These are phyloP conservation scores for Criorhina ranunculi DNA, from an alignment of 2,888 invertebrate genomes.

Conservation along the genomic window DNA sequence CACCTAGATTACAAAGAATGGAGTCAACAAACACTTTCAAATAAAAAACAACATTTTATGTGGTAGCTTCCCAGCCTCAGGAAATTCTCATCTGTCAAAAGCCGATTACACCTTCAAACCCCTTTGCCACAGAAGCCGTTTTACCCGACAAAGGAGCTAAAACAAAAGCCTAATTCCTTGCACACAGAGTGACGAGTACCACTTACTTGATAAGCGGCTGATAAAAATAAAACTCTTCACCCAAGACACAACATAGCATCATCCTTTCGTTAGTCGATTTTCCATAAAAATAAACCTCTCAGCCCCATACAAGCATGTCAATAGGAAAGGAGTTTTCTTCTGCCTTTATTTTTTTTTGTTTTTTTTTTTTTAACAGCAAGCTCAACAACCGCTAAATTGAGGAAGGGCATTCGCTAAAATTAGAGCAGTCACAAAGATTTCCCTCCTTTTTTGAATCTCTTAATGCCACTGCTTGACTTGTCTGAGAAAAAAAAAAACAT, in stretches of 20 bases:
- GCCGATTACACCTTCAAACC: constrained; percentile 68
- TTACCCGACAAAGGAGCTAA: constrained; percentile 29
- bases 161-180: constrained; percentile 66
- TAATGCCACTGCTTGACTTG: constrained; percentile 9
- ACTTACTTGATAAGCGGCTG: constrained; percentile 37
- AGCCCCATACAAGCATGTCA: constrained; percentile 27
- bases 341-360: background rate
- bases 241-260: constrained; percentile 31
- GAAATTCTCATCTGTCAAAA: constrained; percentile 56
- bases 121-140: constrained; percentile 1
- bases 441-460: background rate
- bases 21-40: constrained; percentile 32
- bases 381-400: constrained; percentile 48
- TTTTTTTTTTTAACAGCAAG: constrained; percentile 5
- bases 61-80: constrained; percentile 4
- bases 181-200: constrained; percentile 49
- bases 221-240: constrained; percentile 57
- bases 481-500: background rate
- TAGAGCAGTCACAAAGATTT: constrained; percentile 57
- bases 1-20: background rate
- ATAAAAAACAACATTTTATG: constrained; percentile 33
- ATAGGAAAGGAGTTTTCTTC: constrained; percentile 5
- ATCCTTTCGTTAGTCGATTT: constrained; percentile 17
- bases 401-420: constrained; percentile 52
- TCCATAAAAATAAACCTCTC: constrained; percentile 57